phyloP scores from a whole-genome alignment of 2,113 vertebrate species.

The Austrofundulus limnaeus region DNA sequence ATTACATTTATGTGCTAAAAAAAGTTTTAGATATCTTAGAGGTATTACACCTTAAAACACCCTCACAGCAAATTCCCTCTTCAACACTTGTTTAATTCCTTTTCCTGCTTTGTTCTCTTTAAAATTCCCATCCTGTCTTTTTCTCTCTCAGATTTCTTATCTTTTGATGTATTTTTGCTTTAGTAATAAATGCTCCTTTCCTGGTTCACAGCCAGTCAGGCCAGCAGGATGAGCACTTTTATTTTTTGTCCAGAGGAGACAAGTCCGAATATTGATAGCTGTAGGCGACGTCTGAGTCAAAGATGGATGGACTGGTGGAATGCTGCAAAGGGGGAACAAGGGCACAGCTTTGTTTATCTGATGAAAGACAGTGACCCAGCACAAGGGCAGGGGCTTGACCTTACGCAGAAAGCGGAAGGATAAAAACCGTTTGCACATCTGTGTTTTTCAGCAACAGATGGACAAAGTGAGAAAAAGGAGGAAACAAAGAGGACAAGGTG shows the following conservation, averaged over 20 bases:
- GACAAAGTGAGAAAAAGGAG: slow-evolving; percentile 3
- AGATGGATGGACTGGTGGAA: slow-evolving; percentile 59
- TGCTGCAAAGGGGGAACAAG: slow-evolving; percentile 19
- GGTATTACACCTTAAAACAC: not conserved
- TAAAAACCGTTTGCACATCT: slow-evolving; percentile 14
- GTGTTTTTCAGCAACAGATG: slow-evolving; percentile 6
- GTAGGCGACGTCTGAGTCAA: slow-evolving; percentile 50
- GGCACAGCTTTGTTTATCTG: slow-evolving; percentile 46
- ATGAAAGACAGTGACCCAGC: slow-evolving; percentile 42
- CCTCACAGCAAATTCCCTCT: slow-evolving; percentile 7
- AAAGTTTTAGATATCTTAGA: not conserved
- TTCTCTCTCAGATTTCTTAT: slow-evolving; percentile 55
- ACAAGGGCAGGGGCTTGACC: slow-evolving; percentile 28
- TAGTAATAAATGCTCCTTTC: slow-evolving; percentile 46
- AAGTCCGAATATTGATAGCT: slow-evolving; percentile 59
- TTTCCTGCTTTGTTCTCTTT: slow-evolving; percentile 17
- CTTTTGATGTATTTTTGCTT: slow-evolving; percentile 51
- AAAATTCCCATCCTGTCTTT: slow-evolving; percentile 22
- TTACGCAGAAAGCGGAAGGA: slow-evolving; percentile 7
- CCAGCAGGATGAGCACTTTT: slow-evolving; percentile 67
- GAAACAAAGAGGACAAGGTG: slow-evolving; percentile 40
- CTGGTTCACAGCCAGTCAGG: slow-evolving; percentile 59
- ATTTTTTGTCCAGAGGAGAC: slow-evolving; percentile 51
- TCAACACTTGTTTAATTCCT: slow-evolving; percentile 8
- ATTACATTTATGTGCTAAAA: too few relatives aligned